Evolutionary conservation across 1,140 invertebrate genomes (phyloP), one percentile per base, ranked within the genome.

Genomic region (Mactra quadrangularis): DNA sequence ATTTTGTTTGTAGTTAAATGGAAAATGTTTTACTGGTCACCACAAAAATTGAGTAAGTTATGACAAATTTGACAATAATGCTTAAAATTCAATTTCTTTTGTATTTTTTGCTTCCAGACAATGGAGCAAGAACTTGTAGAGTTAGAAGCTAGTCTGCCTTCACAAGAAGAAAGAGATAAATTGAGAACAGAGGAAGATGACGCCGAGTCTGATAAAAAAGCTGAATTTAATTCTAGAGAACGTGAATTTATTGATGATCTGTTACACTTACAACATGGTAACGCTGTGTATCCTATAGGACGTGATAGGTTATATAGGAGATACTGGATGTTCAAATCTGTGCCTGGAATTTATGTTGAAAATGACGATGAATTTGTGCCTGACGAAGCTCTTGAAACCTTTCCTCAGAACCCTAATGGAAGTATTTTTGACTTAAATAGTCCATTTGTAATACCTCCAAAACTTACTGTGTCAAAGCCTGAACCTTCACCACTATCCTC

Each of bases 301-400:
- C 94, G 95, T 52, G 98, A 99, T 93, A 94, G 98, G 81, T 96
- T 96, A 9, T 97, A 95, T 93, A 94, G 97, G 4, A 95, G 96
- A 86, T 99, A 97, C 94, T 97, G 97, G 95, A 93, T 97, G 41
- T 95, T 97, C 85, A 94, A 96, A 64, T 96, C 96, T 0, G 92
- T 99, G 85, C 95, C 96, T 29, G 98, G 97, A 1, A 91, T 90
- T 94, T 95, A 94, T 94, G 87, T 92, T 0, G 92, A 92, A 83
- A 90, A 92, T 77, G 75, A 90, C 78, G 91, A 92, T 45, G 60
- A 87, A 29, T 74, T 85, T 84, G 85, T 92, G 1, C 76, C 86
- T 22, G 74, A 83, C 0, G 82, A 84, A 47, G 74, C 77, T 13
- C 60, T 90, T 13, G 71, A 86, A 29, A 85, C 87, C 3, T 74